Evolutionary conservation across 2,113 vertebrate genomes (phyloP).

Genomic region (Tichodroma muraria): DNA sequence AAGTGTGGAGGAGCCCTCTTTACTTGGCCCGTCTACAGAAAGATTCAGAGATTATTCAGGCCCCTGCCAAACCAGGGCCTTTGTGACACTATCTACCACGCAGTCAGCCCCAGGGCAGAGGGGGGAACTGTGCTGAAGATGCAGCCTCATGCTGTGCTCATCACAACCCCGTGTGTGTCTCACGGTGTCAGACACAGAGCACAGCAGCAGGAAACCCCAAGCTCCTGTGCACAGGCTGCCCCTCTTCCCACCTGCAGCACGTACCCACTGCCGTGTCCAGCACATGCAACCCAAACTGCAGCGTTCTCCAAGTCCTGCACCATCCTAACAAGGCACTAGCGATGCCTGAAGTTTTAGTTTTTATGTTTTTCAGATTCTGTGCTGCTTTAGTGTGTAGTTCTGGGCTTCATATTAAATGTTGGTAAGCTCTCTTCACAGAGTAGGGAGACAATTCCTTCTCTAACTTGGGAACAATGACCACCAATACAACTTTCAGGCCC

Average conservation of each 20-base stretch:
- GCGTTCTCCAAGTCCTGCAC: background rate
- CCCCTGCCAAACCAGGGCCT: background rate
- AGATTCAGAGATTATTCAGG: background rate
- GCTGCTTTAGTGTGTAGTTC: too few species aligned
- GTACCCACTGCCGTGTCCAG: background rate
- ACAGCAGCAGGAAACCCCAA: background rate
- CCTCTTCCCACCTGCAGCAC: background rate
- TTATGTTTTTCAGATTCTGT: too few species aligned
- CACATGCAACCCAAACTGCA: background rate
- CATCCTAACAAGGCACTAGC: background rate
- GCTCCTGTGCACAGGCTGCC: background rate
- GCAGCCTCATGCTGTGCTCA: background rate
- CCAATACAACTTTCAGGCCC: too few species aligned
- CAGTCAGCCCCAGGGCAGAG: background rate
- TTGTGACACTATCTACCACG: background rate
- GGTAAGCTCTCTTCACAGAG: too few species aligned
- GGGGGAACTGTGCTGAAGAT: accelerated
- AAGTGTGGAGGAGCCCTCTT: background rate
- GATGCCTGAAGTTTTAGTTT: too few species aligned
- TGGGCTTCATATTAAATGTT: too few species aligned
- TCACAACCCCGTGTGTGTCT: background rate
- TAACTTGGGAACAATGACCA: too few species aligned
- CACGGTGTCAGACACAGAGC: background rate
- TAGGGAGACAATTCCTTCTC: too few species aligned
- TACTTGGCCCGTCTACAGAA: background rate